These are phyloP conservation scores for Poecilia latipinna DNA, from an alignment of 2,113 vertebrate genomes.

Conservation along the genomic window DNA sequence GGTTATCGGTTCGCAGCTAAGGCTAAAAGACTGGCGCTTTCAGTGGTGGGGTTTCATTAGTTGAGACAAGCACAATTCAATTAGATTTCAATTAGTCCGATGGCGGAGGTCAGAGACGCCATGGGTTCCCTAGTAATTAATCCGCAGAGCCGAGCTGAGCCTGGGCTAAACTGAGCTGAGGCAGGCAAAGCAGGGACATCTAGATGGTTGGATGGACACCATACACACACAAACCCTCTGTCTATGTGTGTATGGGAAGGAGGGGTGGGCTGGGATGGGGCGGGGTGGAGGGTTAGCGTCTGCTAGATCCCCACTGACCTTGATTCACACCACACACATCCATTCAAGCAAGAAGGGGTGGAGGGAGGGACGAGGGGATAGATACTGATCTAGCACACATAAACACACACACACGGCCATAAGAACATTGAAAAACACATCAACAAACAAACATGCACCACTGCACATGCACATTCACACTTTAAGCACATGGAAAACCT, in stretches of 20 bases:
- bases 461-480: slow-evolving; percentile 11
- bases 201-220: slow-evolving; percentile 64
- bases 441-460: slow-evolving; percentile 25
- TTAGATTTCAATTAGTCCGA: slow-evolving; percentile 84
- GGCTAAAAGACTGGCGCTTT: slow-evolving; percentile 76
- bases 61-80: slow-evolving; percentile 84
- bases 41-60: slow-evolving; percentile 80
- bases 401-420: slow-evolving; percentile 19
- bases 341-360: slow-evolving; percentile 16
- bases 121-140: slow-evolving; percentile 81
- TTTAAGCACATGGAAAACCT: background rate
- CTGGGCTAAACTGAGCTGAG: slow-evolving; percentile 65
- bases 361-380: background rate
- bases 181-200: slow-evolving; percentile 35
- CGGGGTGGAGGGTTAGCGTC: slow-evolving; percentile 14
- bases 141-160: slow-evolving; percentile 72
- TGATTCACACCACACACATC: slow-evolving; percentile 67
- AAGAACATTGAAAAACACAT: slow-evolving; percentile 31
- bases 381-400: slow-evolving; percentile 54
- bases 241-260: slow-evolving; percentile 7
- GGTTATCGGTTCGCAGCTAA: slow-evolving; percentile 44
- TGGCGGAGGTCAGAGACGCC: slow-evolving; percentile 80
- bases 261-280: background rate
- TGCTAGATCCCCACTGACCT: slow-evolving; percentile 78
- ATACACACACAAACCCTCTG: slow-evolving; percentile 29